Conservation (phyloP, 64 coral and sea anemone species). For the Actinia equina region DNA sequence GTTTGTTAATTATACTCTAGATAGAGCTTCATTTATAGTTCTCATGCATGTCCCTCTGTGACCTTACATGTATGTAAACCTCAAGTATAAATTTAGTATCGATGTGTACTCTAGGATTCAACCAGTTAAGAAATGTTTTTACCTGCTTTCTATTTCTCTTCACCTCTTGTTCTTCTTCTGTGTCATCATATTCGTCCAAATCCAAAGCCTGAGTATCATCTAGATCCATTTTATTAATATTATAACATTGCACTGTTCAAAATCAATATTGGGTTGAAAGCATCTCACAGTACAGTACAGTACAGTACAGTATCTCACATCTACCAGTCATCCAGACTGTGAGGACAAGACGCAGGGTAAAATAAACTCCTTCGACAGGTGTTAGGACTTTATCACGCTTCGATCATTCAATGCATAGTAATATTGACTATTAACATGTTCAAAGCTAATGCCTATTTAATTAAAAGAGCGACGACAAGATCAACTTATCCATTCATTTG, state of each 20-base stretch:
- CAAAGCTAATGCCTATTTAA: neutral
- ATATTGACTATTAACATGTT: neutral
- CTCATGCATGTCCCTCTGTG: too few relatives aligned
- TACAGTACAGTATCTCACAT: too few relatives aligned
- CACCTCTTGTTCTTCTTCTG: neutral
- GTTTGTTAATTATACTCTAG: neutral
- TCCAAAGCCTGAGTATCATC: constrained; percentile 54
- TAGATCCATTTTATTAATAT: constrained; percentile 33
- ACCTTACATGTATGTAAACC: too few relatives aligned
- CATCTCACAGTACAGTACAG: too few relatives aligned
- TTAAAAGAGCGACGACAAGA: neutral
- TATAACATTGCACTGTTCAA: neutral
- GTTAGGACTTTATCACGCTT: neutral
- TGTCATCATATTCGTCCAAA: constrained; percentile 17
- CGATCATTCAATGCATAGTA: too few relatives aligned
- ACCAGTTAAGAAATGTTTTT: neutral
- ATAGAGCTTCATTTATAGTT: too few relatives aligned
- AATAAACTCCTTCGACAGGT: neutral
- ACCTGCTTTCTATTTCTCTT: neutral
- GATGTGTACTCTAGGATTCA: too few relatives aligned
- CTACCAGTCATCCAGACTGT: neutral
- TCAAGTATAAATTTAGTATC: too few relatives aligned
- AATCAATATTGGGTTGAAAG: neutral
- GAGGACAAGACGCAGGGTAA: neutral
- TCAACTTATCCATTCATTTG: neutral